phyloP scores from a whole-genome alignment of 2,888 invertebrate species.

The Trichopria drosophilae region DNA sequence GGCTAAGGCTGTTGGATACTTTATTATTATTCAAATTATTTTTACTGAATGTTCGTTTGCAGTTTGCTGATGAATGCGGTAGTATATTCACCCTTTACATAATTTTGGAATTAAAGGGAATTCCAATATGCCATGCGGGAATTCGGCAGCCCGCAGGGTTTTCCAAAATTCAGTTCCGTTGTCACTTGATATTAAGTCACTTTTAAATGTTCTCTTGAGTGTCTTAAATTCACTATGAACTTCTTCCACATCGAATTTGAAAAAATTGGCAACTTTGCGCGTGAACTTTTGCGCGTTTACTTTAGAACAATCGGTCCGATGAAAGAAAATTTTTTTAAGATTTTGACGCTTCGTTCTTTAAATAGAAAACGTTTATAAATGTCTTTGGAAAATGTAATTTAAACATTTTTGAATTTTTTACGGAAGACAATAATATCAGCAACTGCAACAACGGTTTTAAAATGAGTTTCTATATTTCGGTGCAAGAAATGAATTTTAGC shows the following conservation, averaged over 20 bases:
- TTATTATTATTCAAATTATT: slow-evolving; percentile 27
- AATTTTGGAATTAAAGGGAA: slow-evolving; percentile 23
- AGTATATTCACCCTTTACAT: slow-evolving; percentile 10
- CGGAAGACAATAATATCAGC: slow-evolving; percentile 3
- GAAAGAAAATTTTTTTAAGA: slow-evolving; percentile 15
- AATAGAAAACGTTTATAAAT: slow-evolving; percentile 15
- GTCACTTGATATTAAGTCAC: background rate
- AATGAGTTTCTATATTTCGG: slow-evolving; percentile 23
- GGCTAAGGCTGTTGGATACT: slow-evolving; percentile 1
- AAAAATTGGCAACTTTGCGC: slow-evolving; percentile 16
- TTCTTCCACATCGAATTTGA: slow-evolving; percentile 21
- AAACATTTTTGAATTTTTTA: background rate
- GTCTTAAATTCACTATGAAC: slow-evolving; percentile 11
- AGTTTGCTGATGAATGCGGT: slow-evolving; percentile 18
- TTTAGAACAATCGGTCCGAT: slow-evolving; percentile 9
- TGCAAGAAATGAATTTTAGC: slow-evolving; percentile 32
- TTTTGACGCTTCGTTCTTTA: slow-evolving; percentile 10
- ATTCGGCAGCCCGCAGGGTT: slow-evolving; percentile 9
- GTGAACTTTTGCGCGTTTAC: slow-evolving; percentile 13
- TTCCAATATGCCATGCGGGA: slow-evolving; percentile 10
- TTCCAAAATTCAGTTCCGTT: slow-evolving; percentile 12
- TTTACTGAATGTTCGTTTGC: slow-evolving; percentile 22
- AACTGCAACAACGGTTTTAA: slow-evolving; percentile 18
- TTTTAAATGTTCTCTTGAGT: slow-evolving; percentile 21
- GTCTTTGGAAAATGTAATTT: slow-evolving; percentile 7